phyloP scores from a whole-genome alignment of 2,888 invertebrate species.

The Diogma glabrata region DNA sequence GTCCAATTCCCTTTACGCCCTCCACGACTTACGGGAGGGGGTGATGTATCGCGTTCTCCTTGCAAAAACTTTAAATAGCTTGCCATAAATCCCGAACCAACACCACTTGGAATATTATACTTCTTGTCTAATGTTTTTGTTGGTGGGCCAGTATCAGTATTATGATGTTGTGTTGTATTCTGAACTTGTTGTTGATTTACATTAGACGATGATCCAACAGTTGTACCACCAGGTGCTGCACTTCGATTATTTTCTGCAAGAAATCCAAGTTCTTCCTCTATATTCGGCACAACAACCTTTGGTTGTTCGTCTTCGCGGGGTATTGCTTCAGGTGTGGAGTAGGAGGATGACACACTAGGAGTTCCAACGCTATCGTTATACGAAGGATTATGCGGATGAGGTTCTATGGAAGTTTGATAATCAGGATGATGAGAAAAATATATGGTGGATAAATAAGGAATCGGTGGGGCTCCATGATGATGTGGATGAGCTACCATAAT shows the following conservation, averaged over 20 bases:
- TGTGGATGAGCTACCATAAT: constrained; percentile 53
- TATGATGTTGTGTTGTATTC: constrained; percentile 13
- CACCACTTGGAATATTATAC: constrained; percentile 45
- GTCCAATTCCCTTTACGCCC: constrained; percentile 54
- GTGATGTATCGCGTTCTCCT: constrained; percentile 71
- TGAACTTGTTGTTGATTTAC: constrained; percentile 29
- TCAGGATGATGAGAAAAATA: constrained; percentile 52
- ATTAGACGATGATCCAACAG: constrained; percentile 23
- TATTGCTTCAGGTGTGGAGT: constrained; percentile 33
- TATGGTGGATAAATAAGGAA: constrained; percentile 68
- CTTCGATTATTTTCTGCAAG: constrained; percentile 44
- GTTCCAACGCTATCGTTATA: constrained; percentile 35
- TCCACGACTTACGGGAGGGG: constrained; percentile 57
- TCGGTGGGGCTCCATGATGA: constrained; percentile 47
- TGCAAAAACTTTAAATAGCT: constrained; percentile 76
- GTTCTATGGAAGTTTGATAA: constrained; percentile 52
- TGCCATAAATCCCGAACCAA: constrained; percentile 71
- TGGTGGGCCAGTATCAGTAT: constrained; percentile 32
- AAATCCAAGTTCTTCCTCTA: constrained; percentile 78
- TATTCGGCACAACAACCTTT: constrained; percentile 79
- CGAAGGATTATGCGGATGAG: constrained; percentile 43
- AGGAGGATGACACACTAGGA: constrained; percentile 43
- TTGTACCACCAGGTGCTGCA: constrained; percentile 12
- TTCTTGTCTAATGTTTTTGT: constrained; percentile 48
- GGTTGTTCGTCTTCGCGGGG: constrained; percentile 46